These are phyloP conservation scores for Tychaedon coryphoeus DNA, from an alignment of 2,113 vertebrate species.

Conservation along the genomic window DNA sequence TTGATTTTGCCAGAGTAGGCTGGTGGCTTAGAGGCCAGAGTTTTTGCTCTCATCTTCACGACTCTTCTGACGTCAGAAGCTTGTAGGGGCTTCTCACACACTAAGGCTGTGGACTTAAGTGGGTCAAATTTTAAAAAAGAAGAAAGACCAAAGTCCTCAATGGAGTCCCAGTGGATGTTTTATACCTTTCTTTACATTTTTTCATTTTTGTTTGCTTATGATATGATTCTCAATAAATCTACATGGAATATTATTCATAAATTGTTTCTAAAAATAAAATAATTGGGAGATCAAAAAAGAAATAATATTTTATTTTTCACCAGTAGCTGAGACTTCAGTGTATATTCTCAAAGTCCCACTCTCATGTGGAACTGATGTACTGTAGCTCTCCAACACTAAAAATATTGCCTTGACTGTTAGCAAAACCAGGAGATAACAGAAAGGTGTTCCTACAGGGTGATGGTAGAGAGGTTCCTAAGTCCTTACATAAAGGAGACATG, in stretches of 20 bases:
- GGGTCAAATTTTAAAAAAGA: background rate
- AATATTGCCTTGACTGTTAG: background rate
- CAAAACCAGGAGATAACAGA: background rate
- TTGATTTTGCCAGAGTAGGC: background rate
- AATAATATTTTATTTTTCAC: background rate
- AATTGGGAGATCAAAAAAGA: background rate
- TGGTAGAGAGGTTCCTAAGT: background rate
- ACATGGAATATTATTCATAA: background rate
- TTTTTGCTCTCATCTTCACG: background rate
- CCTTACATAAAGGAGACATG: background rate
- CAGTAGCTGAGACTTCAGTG: background rate
- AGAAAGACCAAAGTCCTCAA: background rate
- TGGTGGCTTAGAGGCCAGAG: background rate
- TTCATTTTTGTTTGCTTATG: background rate
- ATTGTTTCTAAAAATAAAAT: background rate
- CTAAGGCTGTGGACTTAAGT: background rate
- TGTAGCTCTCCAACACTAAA: background rate
- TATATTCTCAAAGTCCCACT: background rate
- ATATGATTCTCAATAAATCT: background rate
- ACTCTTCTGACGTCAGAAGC: background rate
- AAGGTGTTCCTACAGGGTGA: background rate
- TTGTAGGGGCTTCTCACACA: background rate
- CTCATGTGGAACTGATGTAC: background rate
- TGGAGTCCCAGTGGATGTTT: background rate
- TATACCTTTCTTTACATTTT: background rate